Base-by-base conservation (phyloP, 2,797 vertebrate genomes). In the Kryptolebias ocellatus region DNA sequence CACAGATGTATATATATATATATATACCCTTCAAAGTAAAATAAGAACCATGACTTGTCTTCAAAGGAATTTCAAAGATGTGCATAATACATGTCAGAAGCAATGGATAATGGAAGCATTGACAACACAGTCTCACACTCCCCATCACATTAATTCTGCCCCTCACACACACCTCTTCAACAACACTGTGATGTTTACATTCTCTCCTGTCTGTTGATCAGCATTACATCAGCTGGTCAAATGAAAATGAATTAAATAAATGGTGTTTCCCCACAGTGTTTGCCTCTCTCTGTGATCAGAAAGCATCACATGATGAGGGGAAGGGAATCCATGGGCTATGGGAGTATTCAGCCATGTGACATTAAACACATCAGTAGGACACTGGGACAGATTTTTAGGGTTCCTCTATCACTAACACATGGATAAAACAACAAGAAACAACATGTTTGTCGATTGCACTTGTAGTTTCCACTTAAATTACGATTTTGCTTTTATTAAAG, bases 11-110 rank as follows among this genome's bases (percentile, higher is more conserved):
- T 96, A 96, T 79, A 89, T 88, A 73, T 96, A 97, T 96, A 96
- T 80, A 89, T 96, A 95, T 95, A 96, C 95, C 96, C 95, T 97
- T 94, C 95, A 95, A 95, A 95, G 90, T 94, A 94, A 94, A 96
- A 95, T 93, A 94, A 90, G 94, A 95, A 87, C 87, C 90, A 95
- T 84, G 80, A 89, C 93, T 92, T 78, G 73, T 81, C 83, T 82
- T 87, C 67, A 96, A 96, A 83, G 73, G 94, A 94, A 95, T 94
- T 72, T 87, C 79, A 85, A 86, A 88, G 85, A 89, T 88, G 85
- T 89, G 87, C 75, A 81, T 83, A 80, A 83, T 87, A 90, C 87
- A 89, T 84, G 87, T 87, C 81, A 78, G 83, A 89, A 87, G 85
- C 85, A 81, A 85, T 87, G 85, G 80, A 87, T 89, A 87, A 88